phyloP scores from a whole-genome alignment of 2,888 invertebrate genomes.

The Epinotia ramella region DNA sequence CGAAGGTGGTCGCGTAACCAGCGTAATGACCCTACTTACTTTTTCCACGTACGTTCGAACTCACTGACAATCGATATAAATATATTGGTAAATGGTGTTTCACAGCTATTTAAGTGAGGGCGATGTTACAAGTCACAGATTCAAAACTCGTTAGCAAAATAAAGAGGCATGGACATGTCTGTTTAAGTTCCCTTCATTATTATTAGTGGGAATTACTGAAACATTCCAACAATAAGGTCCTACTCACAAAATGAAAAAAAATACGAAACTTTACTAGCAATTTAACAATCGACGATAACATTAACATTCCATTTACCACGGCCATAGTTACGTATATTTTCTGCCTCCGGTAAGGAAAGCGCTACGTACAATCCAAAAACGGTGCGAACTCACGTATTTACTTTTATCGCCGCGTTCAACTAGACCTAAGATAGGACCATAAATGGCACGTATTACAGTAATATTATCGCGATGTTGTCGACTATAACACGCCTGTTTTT shows the following conservation, averaged over 20 bases:
- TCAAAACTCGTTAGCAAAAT: background rate
- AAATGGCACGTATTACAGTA: constrained; percentile 26
- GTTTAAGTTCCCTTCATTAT: background rate
- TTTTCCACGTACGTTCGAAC: too few species aligned
- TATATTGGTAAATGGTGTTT: background rate
- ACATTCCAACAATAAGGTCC: background rate
- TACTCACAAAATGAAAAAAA: background rate
- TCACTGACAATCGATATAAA: background rate
- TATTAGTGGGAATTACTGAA: background rate
- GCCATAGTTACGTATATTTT: background rate
- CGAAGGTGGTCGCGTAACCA: too few species aligned
- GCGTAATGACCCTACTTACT: too few species aligned
- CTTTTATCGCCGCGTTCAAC: constrained; percentile 18
- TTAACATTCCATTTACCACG: background rate
- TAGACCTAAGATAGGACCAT: constrained; percentile 22
- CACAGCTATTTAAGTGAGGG: background rate
- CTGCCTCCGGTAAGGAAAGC: constrained; percentile 1
- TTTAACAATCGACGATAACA: background rate
- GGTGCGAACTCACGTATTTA: constrained; percentile 5
- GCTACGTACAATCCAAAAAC: background rate
- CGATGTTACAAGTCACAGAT: background rate
- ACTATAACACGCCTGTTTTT: constrained; percentile 44
- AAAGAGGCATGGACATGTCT: background rate
- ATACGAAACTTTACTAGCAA: background rate
- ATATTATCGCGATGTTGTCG: constrained; percentile 22